Evolutionary conservation across 2,113 vertebrate species (phyloP).

Genomic region (Aldabrachelys gigantea): DNA sequence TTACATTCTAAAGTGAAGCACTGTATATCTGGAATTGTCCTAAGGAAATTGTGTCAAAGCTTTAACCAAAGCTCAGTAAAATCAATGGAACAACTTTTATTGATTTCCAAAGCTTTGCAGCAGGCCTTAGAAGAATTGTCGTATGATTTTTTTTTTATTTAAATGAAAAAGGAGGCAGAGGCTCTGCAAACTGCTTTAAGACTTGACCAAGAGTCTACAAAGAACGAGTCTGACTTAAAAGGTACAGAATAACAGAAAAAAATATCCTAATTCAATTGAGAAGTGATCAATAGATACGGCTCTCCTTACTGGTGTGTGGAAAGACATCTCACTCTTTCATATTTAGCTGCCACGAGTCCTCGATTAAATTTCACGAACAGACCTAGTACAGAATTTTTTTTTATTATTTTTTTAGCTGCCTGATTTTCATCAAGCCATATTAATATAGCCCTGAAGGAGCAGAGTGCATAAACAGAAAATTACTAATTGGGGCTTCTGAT

Average conservation of each 20-base stretch:
- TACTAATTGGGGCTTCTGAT: neutral
- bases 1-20: conserved; percentile 13
- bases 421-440: neutral
- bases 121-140: neutral
- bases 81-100: neutral
- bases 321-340: neutral
- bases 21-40: neutral
- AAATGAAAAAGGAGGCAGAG: neutral
- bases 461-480: neutral
- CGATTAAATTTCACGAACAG: neutral
- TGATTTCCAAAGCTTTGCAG: neutral
- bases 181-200: neutral
- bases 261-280: neutral
- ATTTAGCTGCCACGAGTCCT: neutral
- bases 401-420: neutral
- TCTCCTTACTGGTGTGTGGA: neutral
- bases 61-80: neutral
- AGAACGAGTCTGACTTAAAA: neutral
- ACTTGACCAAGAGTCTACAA: neutral
- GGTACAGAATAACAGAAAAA: neutral
- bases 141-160: neutral
- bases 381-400: neutral
- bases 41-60: neutral
- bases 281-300: neutral
- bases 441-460: conserved; percentile 22